Evolutionary conservation across 2,797 vertebrate species (phyloP).

Genomic region (Bovichtus variegatus): DNA sequence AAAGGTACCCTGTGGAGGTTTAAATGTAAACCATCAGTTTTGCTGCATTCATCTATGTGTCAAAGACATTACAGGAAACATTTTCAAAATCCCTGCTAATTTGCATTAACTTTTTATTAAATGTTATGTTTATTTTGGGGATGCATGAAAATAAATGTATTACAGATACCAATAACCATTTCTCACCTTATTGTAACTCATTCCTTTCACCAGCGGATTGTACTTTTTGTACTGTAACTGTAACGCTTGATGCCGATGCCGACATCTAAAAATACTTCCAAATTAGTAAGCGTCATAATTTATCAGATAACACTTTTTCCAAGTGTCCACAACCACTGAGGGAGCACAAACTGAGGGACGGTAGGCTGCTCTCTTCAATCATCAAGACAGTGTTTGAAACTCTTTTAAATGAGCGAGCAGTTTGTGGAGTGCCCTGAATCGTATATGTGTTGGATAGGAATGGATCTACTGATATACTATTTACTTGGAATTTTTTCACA

Average conservation of each 20-base stretch:
- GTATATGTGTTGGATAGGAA: not conserved
- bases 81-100: not conserved
- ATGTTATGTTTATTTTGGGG: not conserved
- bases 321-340: conserved; percentile 11
- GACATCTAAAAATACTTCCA: conserved; percentile 26
- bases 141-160: not conserved
- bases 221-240: not conserved
- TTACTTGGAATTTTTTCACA: not conserved
- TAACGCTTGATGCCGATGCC: not conserved
- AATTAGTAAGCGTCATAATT: conserved; percentile 33
- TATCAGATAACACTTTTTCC: conserved; percentile 5
- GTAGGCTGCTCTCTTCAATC: conserved; percentile 2
- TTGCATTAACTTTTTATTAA: not conserved
- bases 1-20: not conserved
- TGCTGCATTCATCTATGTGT: not conserved
- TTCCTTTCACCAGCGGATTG: not conserved
- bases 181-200: not conserved
- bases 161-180: not conserved
- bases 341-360: conserved; percentile 15
- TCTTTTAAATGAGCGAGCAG: not conserved
- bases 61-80: not conserved
- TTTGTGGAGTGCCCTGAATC: not conserved
- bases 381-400: conserved; percentile 3
- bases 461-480: not conserved
- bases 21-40: conserved; percentile 5